Percentiles rank a stretch among this genome's conserved stretches.
phyloP scores from a whole-genome alignment of 1,140 invertebrate species.

The Drosophila rhopaloa region DNA sequence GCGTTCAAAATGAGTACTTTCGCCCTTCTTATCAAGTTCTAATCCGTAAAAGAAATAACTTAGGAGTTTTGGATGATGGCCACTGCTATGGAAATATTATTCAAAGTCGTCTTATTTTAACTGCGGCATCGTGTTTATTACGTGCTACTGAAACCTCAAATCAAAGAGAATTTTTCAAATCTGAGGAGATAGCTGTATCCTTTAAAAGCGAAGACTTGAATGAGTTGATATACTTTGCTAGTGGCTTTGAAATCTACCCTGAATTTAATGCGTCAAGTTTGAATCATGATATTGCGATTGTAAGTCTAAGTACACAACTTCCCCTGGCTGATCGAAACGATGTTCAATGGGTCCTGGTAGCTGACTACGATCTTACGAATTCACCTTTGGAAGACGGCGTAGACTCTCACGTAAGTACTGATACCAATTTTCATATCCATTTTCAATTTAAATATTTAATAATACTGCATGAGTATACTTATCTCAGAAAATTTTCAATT shows the following conservation, averaged over 20 bases:
- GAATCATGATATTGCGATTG: slow-evolving; percentile 34
- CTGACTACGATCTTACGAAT: slow-evolving; percentile 22
- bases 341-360: slow-evolving; percentile 33
- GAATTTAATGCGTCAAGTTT: slow-evolving; percentile 14
- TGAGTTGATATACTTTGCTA: slow-evolving; percentile 21
- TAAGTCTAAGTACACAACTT: slow-evolving; percentile 25
- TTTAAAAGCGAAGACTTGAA: neutral
- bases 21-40: slow-evolving; percentile 38
- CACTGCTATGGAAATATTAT: slow-evolving; percentile 42
- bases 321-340: slow-evolving; percentile 28
- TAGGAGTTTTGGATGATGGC: slow-evolving; percentile 11
- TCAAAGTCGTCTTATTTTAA: slow-evolving; percentile 44
- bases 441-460: too few species aligned
- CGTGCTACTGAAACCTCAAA: neutral
- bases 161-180: neutral
- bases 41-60: slow-evolving; percentile 10
- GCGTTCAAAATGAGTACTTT: slow-evolving; percentile 15
- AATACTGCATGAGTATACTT: too few species aligned
- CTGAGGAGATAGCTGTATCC: slow-evolving; percentile 13
- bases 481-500: too few species aligned
- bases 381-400: neutral
- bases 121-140: slow-evolving; percentile 36
- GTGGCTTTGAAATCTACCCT: slow-evolving; percentile 9
- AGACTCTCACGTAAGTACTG: slow-evolving; percentile 20
- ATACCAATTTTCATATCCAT: too few species aligned